These are phyloP conservation scores for Malurus splendens DNA, from an alignment of 2,797 vertebrate species.

Conservation along the genomic window DNA sequence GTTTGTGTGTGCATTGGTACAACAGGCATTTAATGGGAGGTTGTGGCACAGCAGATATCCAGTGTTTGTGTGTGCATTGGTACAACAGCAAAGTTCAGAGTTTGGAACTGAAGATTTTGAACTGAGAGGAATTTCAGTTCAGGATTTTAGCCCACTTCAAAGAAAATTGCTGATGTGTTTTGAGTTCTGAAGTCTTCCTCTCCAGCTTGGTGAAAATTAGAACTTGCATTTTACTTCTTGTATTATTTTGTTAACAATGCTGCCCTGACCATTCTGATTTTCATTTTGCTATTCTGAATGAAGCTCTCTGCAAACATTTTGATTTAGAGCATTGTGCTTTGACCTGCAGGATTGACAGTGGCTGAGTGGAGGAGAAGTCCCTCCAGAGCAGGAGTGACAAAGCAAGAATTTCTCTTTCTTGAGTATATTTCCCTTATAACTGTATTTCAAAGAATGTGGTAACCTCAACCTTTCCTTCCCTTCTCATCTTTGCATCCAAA, in stretches of 20 bases:
- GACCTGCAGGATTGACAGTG: not conserved
- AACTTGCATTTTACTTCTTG: not conserved
- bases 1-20: not conserved
- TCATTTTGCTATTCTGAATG: not conserved
- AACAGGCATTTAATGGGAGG: not conserved
- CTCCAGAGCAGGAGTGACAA: not conserved
- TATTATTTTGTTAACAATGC: not conserved
- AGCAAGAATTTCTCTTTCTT: not conserved
- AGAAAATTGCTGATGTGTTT: not conserved
- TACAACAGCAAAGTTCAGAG: not conserved
- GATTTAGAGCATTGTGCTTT: not conserved
- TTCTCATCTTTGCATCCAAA: not conserved
- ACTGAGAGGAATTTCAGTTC: not conserved
- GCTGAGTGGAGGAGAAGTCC: not conserved
- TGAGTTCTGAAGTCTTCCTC: not conserved
- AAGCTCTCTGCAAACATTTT: not conserved
- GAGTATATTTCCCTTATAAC: not conserved
- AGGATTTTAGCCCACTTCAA: not conserved
- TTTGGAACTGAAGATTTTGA: not conserved
- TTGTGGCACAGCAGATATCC: not conserved
- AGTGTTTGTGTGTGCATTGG: not conserved
- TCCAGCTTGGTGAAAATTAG: not conserved
- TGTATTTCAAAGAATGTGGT: not conserved
- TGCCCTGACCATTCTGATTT: not conserved
- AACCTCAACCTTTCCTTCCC: not conserved